These are phyloP conservation scores for Eupithecia insigniata DNA, from an alignment of 2,888 invertebrate genomes.

Conservation along the genomic window DNA sequence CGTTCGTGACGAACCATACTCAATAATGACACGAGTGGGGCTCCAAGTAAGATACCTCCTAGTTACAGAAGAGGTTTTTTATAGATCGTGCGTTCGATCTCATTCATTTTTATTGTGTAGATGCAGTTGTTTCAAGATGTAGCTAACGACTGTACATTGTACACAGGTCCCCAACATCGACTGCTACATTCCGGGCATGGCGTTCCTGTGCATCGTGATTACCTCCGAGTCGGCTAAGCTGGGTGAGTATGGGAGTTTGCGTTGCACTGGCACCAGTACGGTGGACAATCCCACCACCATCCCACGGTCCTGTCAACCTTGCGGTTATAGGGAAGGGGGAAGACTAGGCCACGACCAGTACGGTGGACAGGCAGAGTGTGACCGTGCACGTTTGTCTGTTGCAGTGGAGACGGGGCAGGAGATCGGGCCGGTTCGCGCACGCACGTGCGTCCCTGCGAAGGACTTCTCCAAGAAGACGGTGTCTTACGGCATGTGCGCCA, in stretches of 20 bases:
- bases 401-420: constrained; percentile 78
- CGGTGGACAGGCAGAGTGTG: background rate
- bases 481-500: constrained; percentile 77
- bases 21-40: background rate
- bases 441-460: constrained; percentile 78
- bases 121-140: background rate
- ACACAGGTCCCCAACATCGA: constrained; percentile 76
- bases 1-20: background rate
- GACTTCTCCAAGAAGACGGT: constrained; percentile 79
- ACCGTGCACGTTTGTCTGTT: constrained; percentile 22
- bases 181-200: constrained; percentile 81
- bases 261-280: background rate
- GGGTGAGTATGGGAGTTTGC: constrained; percentile 50
- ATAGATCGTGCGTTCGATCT: background rate
- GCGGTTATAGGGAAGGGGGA: too few species aligned
- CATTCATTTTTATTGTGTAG: background rate
- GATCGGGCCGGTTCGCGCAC: constrained; percentile 77
- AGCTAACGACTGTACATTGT: background rate
- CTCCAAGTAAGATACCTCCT: background rate
- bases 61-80: background rate
- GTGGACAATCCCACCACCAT: too few species aligned
- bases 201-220: constrained; percentile 76
- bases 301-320: too few species aligned
- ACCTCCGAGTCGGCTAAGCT: constrained; percentile 78
- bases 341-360: too few species aligned